phyloP scores from a whole-genome alignment of 1,140 invertebrate species.

The Muscidifurax raptorellus region DNA sequence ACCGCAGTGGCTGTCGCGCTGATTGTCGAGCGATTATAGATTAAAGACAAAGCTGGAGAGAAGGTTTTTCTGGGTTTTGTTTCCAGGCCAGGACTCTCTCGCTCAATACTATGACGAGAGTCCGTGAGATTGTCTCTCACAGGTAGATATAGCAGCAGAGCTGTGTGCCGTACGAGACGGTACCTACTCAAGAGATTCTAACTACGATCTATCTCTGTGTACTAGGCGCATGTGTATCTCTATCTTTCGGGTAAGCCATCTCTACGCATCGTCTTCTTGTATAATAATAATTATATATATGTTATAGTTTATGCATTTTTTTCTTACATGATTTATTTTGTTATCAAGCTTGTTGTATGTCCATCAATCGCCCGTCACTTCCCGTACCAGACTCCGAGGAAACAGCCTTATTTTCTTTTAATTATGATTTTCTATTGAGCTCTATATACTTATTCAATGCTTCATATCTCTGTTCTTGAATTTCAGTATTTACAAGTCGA shows the following conservation, averaged over 20 bases:
- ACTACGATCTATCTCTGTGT: not conserved
- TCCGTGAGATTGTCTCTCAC: slow-evolving; percentile 25
- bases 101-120: slow-evolving; percentile 4
- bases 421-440: too few relatives aligned
- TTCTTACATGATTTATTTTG: not conserved
- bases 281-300: not conserved
- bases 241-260: slow-evolving; percentile 37
- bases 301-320: not conserved
- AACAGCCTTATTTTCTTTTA: too few relatives aligned
- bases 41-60: slow-evolving; percentile 44
- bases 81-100: slow-evolving; percentile 46
- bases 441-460: too few relatives aligned
- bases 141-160: not conserved
- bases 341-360: too few relatives aligned
- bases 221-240: slow-evolving; percentile 1
- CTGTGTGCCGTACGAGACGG: not conserved
- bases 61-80: slow-evolving; percentile 48
- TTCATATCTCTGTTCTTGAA: too few relatives aligned
- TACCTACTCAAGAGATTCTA: not conserved
- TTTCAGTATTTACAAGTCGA: too few relatives aligned
- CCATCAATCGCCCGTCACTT: too few relatives aligned
- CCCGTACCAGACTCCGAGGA: too few relatives aligned
- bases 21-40: not conserved
- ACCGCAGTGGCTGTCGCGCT: too few relatives aligned
- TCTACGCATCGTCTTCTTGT: slow-evolving; percentile 30